Conservation (phyloP, 92 coral and sea anemone species). For the Parazoanthus darwini region DNA sequence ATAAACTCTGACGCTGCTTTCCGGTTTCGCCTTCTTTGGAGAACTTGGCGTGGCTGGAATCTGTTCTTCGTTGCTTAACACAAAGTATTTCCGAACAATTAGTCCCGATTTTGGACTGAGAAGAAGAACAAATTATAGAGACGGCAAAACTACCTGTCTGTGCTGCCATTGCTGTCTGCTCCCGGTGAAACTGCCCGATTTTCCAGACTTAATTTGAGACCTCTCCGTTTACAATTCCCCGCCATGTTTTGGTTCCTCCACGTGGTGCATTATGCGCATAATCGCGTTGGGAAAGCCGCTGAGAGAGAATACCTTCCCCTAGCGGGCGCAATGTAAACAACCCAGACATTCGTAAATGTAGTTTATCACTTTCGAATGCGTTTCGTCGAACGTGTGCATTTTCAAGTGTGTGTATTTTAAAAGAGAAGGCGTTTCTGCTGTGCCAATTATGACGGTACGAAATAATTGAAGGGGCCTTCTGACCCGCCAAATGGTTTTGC, state of each 20-base stretch:
- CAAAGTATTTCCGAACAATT: not conserved
- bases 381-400: too few relatives aligned
- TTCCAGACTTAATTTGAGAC: slow-evolving; percentile 4
- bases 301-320: not conserved
- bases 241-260: slow-evolving; percentile 7
- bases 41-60: slow-evolving; percentile 19
- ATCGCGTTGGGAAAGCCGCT: not conserved
- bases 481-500: too few relatives aligned
- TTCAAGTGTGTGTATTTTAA: too few relatives aligned
- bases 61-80: slow-evolving; percentile 39
- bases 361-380: too few relatives aligned
- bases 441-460: too few relatives aligned
- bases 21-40: slow-evolving; percentile 38
- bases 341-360: too few relatives aligned
- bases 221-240: slow-evolving; percentile 13
- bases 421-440: too few relatives aligned
- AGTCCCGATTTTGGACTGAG: not conserved
- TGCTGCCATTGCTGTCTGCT: slow-evolving; percentile 31
- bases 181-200: slow-evolving; percentile 28
- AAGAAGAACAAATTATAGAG: not conserved
- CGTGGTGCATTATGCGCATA: not conserved
- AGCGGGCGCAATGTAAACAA: too few relatives aligned
- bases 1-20: slow-evolving; percentile 29
- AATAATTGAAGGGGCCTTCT: too few relatives aligned
- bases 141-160: slow-evolving; percentile 20